A percentile compares a stretch with the other conserved stretches of the same genome.
Conservation (phyloP, 1,140 invertebrate species). For the Plectus sambesii region DNA sequence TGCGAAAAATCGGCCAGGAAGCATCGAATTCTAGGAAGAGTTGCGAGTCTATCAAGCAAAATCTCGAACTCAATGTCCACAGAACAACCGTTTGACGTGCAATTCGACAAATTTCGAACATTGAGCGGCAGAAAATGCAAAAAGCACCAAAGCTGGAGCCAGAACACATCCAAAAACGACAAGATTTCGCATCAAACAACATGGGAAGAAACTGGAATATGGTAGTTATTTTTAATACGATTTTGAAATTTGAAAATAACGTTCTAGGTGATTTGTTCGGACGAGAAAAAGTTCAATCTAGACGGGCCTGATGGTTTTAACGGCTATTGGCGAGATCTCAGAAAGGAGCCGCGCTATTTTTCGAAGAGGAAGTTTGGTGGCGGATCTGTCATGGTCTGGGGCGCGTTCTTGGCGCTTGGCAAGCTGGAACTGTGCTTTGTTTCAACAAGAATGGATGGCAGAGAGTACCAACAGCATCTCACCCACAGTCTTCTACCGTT, state of each 20-base stretch:
- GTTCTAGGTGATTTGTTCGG: constrained; percentile 22
- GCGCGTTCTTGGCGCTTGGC: constrained; percentile 2
- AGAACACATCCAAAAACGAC: constrained; percentile 1
- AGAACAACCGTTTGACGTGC: too few species aligned
- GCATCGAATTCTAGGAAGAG: too few species aligned
- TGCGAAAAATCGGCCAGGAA: too few species aligned
- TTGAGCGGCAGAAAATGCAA: too few species aligned
- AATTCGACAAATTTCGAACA: too few species aligned
- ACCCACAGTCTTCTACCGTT: constrained; percentile 12
- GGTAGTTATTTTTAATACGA: constrained; percentile 3
- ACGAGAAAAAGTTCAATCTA: constrained; percentile 39
- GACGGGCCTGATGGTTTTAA: constrained; percentile 33
- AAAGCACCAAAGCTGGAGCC: too few species aligned
- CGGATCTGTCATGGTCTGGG: constrained; percentile 12
- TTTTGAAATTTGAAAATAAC: constrained; percentile 5
- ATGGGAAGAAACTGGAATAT: constrained; percentile 8
- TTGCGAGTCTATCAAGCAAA: too few species aligned
- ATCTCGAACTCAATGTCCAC: too few species aligned
- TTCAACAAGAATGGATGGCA: constrained; percentile 8
- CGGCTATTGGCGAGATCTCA: constrained; percentile 33
- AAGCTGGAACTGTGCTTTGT: not conserved
- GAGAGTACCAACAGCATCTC: constrained; percentile 13
- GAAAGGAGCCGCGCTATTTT: constrained; percentile 26
- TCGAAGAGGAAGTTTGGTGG: constrained; percentile 20
- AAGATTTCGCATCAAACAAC: constrained; percentile 11